phyloP scores from a whole-genome alignment of 2,113 vertebrate genomes.

The Peromyscus polionotus region DNA sequence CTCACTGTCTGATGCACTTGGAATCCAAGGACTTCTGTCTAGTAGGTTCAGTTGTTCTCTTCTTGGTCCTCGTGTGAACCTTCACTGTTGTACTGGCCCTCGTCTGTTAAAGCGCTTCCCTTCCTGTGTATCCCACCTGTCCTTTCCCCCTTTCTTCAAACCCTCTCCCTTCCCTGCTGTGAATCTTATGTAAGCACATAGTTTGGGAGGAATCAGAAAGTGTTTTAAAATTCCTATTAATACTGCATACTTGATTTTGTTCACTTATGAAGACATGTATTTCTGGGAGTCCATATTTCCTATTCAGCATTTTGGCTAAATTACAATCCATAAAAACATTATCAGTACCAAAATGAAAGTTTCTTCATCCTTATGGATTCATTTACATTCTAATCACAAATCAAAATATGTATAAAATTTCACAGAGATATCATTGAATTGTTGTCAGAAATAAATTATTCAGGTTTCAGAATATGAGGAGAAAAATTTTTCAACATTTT shows the following conservation, averaged over 20 bases:
- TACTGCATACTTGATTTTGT: not conserved
- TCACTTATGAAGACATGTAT: not conserved
- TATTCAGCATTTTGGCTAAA: not conserved
- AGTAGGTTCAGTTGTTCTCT: rapidly evolving
- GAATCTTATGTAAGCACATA: not conserved
- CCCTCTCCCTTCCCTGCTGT: not conserved
- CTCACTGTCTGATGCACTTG: no score
- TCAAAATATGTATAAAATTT: not conserved
- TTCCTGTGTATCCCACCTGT: not conserved
- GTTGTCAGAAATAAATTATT: not conserved
- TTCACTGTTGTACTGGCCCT: not conserved
- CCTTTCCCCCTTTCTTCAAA: not conserved
- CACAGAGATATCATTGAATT: not conserved
- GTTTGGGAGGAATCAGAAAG: not conserved
- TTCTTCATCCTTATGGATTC: not conserved
- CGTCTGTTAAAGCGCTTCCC: not conserved
- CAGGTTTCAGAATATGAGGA: not conserved
- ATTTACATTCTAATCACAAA: not conserved
- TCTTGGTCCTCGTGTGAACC: no score
- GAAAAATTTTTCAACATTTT: conserved; percentile 4
- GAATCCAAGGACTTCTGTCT: not conserved
- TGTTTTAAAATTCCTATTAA: not conserved
- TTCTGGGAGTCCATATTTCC: not conserved
- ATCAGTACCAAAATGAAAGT: not conserved
- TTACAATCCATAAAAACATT: not conserved